phyloP scores from a whole-genome alignment of 2,888 invertebrate species.

The Cheilosia urbana region DNA sequence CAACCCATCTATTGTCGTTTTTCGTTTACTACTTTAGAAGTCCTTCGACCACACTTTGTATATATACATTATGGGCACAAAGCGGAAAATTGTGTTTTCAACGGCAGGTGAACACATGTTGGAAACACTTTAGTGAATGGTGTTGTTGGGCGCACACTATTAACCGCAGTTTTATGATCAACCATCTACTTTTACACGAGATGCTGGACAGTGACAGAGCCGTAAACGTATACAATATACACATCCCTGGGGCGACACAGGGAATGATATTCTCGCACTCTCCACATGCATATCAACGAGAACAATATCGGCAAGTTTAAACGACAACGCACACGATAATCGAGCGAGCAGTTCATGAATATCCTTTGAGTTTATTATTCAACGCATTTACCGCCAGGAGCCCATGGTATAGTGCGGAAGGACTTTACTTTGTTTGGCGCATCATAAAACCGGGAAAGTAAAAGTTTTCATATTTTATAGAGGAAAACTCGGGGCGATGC shows the following conservation, averaged over 20 bases:
- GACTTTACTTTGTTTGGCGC: constrained; percentile 1
- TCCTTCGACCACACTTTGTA: constrained; percentile 61
- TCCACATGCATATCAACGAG: neutral
- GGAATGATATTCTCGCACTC: neutral
- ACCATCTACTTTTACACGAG: constrained; percentile 17
- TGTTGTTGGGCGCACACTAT: constrained; percentile 36
- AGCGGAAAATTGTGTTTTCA: constrained; percentile 73
- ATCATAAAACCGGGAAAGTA: constrained; percentile 60
- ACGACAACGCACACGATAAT: constrained; percentile 57
- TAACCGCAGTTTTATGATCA: constrained; percentile 64
- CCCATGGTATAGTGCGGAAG: neutral
- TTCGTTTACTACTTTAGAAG: constrained; percentile 39
- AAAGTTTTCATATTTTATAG: constrained; percentile 70
- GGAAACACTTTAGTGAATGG: constrained; percentile 47
- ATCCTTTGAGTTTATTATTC: constrained; percentile 71
- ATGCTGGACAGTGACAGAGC: constrained; percentile 39
- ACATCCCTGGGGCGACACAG: constrained; percentile 12
- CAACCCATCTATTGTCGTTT: constrained; percentile 18
- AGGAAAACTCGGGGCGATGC: constrained; percentile 36
- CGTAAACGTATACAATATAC: constrained; percentile 21
- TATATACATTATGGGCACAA: constrained; percentile 64
- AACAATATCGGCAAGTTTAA: constrained; percentile 1
- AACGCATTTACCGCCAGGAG: constrained; percentile 48
- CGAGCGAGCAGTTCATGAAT: constrained; percentile 64
- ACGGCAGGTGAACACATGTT: constrained; percentile 68